Evolutionary conservation across 2,888 invertebrate genomes (phyloP).

Genomic region (Ecdyonurus torrentis): DNA sequence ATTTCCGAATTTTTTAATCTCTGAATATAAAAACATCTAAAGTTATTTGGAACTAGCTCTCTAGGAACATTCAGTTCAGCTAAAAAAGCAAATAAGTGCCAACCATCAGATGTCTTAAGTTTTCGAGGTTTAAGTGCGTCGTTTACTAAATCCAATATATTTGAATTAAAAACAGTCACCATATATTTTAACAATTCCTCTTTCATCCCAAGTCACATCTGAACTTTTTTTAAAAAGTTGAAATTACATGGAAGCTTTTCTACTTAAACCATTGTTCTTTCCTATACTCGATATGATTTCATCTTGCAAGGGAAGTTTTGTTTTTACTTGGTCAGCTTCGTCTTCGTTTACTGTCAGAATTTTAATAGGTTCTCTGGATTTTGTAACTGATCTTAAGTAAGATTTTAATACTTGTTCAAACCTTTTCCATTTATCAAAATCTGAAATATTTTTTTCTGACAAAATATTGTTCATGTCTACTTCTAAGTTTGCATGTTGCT

Average conservation of each 20-base stretch:
- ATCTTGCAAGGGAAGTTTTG: neutral
- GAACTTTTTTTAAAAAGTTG: neutral
- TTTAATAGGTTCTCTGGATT: neutral
- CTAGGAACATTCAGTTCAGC: neutral
- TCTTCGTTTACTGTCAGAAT: neutral
- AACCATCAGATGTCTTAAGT: neutral
- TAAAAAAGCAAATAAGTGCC: neutral
- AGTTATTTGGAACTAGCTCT: neutral
- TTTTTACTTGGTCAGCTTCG: too few species aligned
- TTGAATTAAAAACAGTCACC: neutral
- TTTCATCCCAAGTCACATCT: neutral
- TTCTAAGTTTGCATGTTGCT: neutral
- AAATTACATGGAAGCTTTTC: neutral
- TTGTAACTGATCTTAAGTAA: neutral
- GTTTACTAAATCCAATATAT: neutral
- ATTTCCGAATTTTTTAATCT: too few species aligned
- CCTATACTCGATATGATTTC: neutral
- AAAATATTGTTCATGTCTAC: neutral
- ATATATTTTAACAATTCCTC: neutral
- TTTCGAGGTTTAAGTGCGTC: neutral
- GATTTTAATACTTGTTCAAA: neutral
- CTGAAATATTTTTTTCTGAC: neutral
- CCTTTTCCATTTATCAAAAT: neutral
- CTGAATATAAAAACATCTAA: neutral
- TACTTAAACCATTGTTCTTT: neutral